These are phyloP conservation scores for Ctenosaura bakeri DNA, from an alignment of 2,797 vertebrate species.

Conservation along the genomic window DNA sequence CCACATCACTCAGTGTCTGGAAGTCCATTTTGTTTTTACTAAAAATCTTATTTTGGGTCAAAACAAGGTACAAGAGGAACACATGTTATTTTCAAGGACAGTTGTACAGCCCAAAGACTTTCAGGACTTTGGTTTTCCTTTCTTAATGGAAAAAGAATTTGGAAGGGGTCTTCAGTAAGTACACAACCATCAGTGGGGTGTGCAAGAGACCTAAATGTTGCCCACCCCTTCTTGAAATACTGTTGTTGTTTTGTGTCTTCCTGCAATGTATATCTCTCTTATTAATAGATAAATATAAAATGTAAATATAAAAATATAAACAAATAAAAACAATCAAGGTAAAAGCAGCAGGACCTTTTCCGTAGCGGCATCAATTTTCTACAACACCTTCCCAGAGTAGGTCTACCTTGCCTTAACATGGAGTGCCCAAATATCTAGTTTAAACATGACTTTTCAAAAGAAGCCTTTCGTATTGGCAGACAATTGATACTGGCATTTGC, in stretches of 20 bases:
- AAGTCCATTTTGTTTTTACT: no score
- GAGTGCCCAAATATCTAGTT: background rate
- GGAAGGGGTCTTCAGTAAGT: no score
- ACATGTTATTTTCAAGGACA: background rate
- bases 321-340: background rate
- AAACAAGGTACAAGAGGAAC: background rate
- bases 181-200: no score
- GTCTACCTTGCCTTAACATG: background rate
- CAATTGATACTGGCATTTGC: background rate
- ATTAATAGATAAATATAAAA: background rate
- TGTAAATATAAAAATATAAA: no score
- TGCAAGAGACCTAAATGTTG: background rate
- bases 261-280: background rate
- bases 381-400: background rate
- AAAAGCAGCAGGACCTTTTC: background rate
- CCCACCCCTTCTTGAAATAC: background rate
- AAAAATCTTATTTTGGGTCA: background rate
- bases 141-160: no score
- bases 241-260: background rate
- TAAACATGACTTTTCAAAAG: background rate
- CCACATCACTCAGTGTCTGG: no score
- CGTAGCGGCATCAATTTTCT: background rate
- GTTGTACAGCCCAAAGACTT: no score
- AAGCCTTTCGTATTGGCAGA: background rate
- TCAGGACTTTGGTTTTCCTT: no score